These are phyloP conservation scores for Kryphioiulus occultus DNA, from an alignment of 2,888 invertebrate species.

Conservation along the genomic window DNA sequence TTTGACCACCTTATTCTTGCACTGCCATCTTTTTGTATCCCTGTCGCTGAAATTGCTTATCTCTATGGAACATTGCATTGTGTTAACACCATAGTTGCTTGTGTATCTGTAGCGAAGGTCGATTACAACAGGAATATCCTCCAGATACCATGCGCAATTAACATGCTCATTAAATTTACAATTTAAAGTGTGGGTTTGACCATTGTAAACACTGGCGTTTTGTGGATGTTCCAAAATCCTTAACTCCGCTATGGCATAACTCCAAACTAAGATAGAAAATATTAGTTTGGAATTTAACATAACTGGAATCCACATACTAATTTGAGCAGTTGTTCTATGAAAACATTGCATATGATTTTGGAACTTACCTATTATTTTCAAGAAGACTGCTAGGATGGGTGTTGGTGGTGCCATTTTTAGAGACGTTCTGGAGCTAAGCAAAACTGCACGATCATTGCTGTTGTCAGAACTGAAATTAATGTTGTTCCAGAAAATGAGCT, in stretches of 20 bases:
- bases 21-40: background rate
- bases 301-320: too few relatives aligned
- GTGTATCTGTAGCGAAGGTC: background rate
- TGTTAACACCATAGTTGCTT: background rate
- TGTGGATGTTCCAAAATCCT: background rate
- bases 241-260: background rate
- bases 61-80: background rate
- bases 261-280: background rate
- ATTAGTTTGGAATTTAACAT: too few relatives aligned
- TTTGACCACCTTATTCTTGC: background rate
- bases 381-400: background rate
- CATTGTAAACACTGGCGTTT: background rate
- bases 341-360: background rate
- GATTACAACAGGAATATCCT: background rate
- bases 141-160: background rate
- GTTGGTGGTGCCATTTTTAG: background rate
- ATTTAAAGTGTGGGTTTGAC: background rate
- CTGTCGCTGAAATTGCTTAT: background rate
- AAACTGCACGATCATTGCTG: background rate
- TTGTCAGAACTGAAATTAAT: background rate
- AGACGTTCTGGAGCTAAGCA: background rate
- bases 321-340: too few relatives aligned
- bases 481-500: background rate
- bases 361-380: background rate
- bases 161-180: background rate